A percentile compares a stretch with the other conserved stretches of the same genome.
Conservation (phyloP, 2,888 invertebrate species). For the Tenthredo mesomela region DNA sequence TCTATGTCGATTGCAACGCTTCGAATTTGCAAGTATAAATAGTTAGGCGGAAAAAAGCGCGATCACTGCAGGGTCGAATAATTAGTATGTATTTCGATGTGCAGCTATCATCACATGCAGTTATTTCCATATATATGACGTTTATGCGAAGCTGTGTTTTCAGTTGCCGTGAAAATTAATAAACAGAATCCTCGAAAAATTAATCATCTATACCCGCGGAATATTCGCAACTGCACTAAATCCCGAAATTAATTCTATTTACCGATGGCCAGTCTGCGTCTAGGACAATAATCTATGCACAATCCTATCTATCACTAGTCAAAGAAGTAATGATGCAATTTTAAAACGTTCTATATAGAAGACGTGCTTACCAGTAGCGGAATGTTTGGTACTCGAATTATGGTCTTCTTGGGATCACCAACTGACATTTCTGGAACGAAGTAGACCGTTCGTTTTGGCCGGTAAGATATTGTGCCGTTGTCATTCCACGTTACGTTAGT, state of each 20-base stretch:
- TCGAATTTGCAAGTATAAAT: constrained; percentile 48
- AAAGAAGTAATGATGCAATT: constrained; percentile 42
- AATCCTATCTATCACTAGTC: neutral
- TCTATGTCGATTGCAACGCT: constrained; percentile 43
- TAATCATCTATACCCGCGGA: constrained; percentile 38
- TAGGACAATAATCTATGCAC: constrained; percentile 22
- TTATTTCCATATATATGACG: neutral
- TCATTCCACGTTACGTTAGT: constrained; percentile 83
- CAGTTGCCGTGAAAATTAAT: neutral
- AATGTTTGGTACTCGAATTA: constrained; percentile 85
- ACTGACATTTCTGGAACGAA: constrained; percentile 84
- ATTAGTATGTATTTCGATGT: constrained; percentile 31
- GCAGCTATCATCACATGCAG: neutral
- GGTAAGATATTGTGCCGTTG: constrained; percentile 84
- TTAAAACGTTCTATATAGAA: constrained; percentile 39
- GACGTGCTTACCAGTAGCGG: constrained; percentile 84
- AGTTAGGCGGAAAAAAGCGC: constrained; percentile 18
- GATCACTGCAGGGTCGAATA: constrained; percentile 21
- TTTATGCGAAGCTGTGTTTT: neutral
- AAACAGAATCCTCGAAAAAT: neutral
- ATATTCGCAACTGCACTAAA: constrained; percentile 24
- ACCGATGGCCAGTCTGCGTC: neutral
- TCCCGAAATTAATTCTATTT: neutral
- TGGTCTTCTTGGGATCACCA: constrained; percentile 82
- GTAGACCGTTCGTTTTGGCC: constrained; percentile 81